Evolutionary conservation across 2,797 vertebrate species (phyloP).

Genomic region (Florisuga fusca): DNA sequence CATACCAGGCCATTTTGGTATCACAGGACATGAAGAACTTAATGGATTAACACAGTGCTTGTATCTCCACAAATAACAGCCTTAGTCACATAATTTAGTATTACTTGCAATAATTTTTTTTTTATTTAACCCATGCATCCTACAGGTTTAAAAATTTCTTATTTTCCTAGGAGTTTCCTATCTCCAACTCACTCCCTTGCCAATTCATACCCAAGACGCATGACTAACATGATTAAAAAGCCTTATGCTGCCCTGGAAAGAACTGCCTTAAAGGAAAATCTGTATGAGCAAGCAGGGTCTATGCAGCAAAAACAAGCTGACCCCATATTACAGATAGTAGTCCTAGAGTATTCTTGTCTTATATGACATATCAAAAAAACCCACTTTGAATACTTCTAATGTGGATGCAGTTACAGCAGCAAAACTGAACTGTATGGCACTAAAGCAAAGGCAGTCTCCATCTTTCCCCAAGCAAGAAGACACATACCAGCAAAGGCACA

Average conservation of each 20-base stretch:
- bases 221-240: neutral
- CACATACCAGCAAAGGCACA: neutral
- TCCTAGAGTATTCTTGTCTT: neutral
- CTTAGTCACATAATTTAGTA: neutral
- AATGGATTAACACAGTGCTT: neutral
- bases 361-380: neutral
- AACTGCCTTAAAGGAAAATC: neutral
- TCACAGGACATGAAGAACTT: neutral
- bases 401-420: neutral
- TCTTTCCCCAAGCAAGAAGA: neutral
- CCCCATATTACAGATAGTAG: neutral
- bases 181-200: neutral
- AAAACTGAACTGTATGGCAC: neutral
- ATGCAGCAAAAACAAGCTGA: neutral
- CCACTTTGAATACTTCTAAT: neutral
- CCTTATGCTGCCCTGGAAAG: neutral
- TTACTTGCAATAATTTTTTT: neutral
- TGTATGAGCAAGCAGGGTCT: neutral
- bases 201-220: conserved; percentile 2
- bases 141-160: neutral
- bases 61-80: neutral
- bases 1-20: neutral
- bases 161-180: neutral
- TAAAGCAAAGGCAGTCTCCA: neutral
- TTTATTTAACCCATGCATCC: neutral